Evolutionary conservation across 2,113 vertebrate species (phyloP), one percentile per base, ranked within the genome.

Genomic region (Collichthys lucidus): DNA sequence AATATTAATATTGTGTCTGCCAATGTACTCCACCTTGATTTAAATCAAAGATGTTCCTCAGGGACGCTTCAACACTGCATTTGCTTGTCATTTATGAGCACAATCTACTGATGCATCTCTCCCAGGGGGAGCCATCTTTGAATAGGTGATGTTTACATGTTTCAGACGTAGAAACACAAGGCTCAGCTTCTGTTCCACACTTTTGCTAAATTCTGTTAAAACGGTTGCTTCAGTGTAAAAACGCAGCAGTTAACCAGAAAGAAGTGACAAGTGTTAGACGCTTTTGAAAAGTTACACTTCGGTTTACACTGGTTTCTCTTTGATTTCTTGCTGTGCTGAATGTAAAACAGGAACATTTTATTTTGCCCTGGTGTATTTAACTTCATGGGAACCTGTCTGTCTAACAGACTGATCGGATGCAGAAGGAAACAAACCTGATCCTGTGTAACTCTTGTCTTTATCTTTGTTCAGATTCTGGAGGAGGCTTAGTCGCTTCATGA

Each of bases 401-500:
- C 50, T 2, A 60, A 55, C 11, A 35, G 22, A 12, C 3, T 29
- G 19, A 74, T 35, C 24, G 1, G 1, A 12, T 42, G 20, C 8
- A 11, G 24, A 26, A 20, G 35, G 17, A 49, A 20, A 59, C 5
- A 29, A 59, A 29, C 14, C 11, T 1, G 55, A 57, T 8, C 20
- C 22, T 55, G 15, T 65, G 8, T 60, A 29, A 74, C 56, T 59
- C 15, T 15, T 4, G 35, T 24, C 19, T 64, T 31, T 84, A 47
- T 79, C 6, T 83, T 68, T 62, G 72, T 61, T 44, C 90, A 99
- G 98, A 92, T 99, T 99, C 93, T 99, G 98, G 98, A 98, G 96
- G 93, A 95, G 96, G 64, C 89, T 99, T 86, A 97, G 98, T 88
- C 95, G 96, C 44, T 93, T 99, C 82, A 99, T 99, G 98, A 99